Percentiles rank a stretch among this genome's conserved stretches.
Conservation (phyloP, 2,888 invertebrate species). For the Agonopterix alstromeriana region DNA sequence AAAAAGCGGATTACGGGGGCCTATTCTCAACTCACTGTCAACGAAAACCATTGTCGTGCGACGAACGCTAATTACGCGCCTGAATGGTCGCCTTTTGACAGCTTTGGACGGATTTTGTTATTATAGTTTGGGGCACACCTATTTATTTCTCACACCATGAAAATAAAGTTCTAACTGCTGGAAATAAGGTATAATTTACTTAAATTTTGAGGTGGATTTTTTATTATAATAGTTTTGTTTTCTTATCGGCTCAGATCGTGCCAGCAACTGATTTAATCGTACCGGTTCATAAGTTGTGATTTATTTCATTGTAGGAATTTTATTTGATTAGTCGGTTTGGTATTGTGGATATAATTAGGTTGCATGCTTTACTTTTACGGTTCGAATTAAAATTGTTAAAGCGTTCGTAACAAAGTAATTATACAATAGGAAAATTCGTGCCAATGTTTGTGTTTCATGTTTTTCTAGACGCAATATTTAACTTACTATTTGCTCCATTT, state of each 20-base stretch:
- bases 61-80: constrained; percentile 54
- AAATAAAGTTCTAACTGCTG: no score
- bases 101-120: constrained; percentile 14
- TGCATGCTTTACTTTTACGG: neutral
- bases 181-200: no score
- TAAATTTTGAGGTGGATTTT: no score
- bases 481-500: neutral
- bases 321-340: neutral
- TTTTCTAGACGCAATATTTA: no score
- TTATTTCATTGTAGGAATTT: neutral
- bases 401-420: no score
- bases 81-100: constrained; percentile 49
- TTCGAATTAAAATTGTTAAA: no score
- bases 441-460: no score
- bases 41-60: constrained; percentile 31
- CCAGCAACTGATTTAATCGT: constrained; percentile 1
- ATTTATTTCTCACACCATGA: no score
- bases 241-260: constrained; percentile 1
- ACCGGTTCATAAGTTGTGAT: neutral
- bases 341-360: neutral
- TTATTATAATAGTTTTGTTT: neutral
- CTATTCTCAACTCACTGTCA: constrained; percentile 25
- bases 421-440: no score
- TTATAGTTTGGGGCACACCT: neutral
- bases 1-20: constrained; percentile 37